phyloP scores from a whole-genome alignment of 2,888 invertebrate species.

The Cephus rjabovi region DNA sequence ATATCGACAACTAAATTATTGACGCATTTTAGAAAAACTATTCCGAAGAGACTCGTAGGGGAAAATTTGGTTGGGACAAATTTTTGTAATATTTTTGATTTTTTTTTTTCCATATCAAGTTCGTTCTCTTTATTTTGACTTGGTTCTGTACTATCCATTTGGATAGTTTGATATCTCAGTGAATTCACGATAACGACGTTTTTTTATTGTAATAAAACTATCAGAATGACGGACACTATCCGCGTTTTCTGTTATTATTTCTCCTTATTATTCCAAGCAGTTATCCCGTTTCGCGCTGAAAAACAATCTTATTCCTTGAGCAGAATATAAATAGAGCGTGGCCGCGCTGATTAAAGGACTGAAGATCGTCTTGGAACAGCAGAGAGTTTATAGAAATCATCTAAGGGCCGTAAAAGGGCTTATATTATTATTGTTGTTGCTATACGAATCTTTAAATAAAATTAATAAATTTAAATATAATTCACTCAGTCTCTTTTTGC shows the following conservation, averaged over 20 bases:
- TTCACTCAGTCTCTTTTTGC: neutral
- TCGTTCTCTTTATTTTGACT: neutral
- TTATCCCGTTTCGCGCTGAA: neutral
- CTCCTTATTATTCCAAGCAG: neutral
- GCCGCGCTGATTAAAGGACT: conserved; percentile 10
- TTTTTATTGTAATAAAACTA: neutral
- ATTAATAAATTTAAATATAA: neutral
- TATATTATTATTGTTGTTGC: neutral
- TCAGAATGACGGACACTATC: neutral
- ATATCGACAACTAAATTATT: neutral
- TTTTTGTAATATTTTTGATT: too few relatives aligned
- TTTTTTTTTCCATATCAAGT: neutral
- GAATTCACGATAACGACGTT: neutral
- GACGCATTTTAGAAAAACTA: neutral
- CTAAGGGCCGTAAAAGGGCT: neutral
- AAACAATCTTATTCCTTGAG: conserved; percentile 12
- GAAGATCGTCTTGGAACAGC: neutral
- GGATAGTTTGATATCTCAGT: neutral
- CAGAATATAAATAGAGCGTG: neutral
- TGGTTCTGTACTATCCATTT: neutral
- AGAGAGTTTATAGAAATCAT: neutral
- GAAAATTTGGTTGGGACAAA: neutral
- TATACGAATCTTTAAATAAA: neutral
- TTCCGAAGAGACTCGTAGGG: neutral
- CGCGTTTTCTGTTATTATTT: neutral